These are phyloP conservation scores for Mobula hypostoma DNA, from an alignment of 2,113 vertebrate species.

Conservation along the genomic window DNA sequence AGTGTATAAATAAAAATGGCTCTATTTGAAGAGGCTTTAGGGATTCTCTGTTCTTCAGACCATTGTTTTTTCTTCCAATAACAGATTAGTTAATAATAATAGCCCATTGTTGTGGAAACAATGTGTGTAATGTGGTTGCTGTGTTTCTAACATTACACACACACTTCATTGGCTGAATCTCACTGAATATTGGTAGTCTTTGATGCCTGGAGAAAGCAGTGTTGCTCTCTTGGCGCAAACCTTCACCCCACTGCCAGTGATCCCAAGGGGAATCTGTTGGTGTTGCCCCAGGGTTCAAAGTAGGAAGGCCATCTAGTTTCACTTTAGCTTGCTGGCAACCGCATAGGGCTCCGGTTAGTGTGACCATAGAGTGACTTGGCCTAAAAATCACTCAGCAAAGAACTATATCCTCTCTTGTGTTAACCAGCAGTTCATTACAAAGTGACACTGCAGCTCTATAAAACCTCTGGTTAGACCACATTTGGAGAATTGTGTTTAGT, in stretches of 20 bases:
- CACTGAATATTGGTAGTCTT: neutral
- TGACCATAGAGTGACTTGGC: neutral
- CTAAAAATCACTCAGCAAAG: neutral
- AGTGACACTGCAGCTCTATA: too few relatives aligned
- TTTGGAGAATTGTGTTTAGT: too few relatives aligned
- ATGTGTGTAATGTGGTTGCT: neutral
- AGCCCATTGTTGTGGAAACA: neutral
- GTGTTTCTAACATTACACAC: neutral
- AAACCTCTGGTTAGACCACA: too few relatives aligned
- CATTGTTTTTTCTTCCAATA: neutral
- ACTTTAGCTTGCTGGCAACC: neutral
- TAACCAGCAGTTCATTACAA: neutral
- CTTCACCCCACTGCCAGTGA: neutral
- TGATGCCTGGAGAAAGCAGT: neutral
- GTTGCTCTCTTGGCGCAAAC: neutral
- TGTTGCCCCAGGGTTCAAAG: neutral
- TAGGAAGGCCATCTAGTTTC: neutral
- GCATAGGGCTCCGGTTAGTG: neutral
- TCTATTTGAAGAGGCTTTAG: neutral
- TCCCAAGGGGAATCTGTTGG: neutral
- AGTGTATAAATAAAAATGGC: too few relatives aligned
- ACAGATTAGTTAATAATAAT: too few relatives aligned
- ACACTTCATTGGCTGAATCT: neutral
- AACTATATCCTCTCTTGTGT: neutral
- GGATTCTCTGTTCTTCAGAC: neutral